Evolutionary conservation across 2,888 invertebrate species (phyloP).

Genomic region (Harpalus rufipes): DNA sequence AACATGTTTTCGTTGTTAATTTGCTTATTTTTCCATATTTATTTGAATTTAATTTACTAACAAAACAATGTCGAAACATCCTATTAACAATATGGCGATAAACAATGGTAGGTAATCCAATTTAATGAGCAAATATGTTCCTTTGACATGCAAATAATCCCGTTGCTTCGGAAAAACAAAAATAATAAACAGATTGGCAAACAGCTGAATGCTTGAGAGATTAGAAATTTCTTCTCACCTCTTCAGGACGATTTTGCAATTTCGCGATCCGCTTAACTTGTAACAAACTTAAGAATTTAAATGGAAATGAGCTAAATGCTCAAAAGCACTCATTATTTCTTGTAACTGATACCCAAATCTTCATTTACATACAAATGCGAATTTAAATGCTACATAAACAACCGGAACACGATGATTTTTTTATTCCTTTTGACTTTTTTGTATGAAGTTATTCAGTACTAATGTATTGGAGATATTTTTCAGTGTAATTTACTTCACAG

Average conservation of each 20-base stretch:
- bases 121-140: slow-evolving; percentile 40
- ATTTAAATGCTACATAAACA: slow-evolving; percentile 49
- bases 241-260: slow-evolving; percentile 58
- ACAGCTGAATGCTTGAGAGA: slow-evolving; percentile 16
- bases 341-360: slow-evolving; percentile 52
- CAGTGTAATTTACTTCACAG: slow-evolving; percentile 6
- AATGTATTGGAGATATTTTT: not conserved
- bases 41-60: not conserved
- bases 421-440: slow-evolving; percentile 4
- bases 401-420: not conserved
- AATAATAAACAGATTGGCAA: slow-evolving; percentile 49
- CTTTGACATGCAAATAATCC: slow-evolving; percentile 47
- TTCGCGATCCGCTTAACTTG: slow-evolving; percentile 61
- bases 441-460: too few relatives aligned
- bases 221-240: slow-evolving; percentile 58
- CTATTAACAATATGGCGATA: slow-evolving; percentile 16
- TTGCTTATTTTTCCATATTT: slow-evolving; percentile 2
- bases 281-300: slow-evolving; percentile 63
- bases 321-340: slow-evolving; percentile 58
- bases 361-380: slow-evolving; percentile 62
- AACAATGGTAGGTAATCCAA: slow-evolving; percentile 42
- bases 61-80: slow-evolving; percentile 1
- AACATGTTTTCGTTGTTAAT: not conserved
- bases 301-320: slow-evolving; percentile 58
- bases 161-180: slow-evolving; percentile 18